These are phyloP conservation scores for Hyposoter dolosus DNA, from an alignment of 2,888 invertebrate genomes.

Conservation along the genomic window DNA sequence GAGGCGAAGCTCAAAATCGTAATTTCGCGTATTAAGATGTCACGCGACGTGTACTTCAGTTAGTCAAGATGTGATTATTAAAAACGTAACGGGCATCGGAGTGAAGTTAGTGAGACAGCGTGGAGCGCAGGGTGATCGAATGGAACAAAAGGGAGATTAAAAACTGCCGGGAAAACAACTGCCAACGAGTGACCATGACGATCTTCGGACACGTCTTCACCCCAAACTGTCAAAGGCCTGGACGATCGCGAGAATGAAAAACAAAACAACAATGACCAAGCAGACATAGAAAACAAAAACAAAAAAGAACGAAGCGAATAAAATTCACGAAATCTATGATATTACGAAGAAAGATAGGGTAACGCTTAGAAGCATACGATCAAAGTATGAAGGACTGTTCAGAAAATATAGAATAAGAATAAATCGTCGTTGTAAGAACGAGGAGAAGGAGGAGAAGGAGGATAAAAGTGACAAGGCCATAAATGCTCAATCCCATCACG, in stretches of 20 bases:
- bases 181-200: conserved; percentile 80
- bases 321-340: background rate
- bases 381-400: background rate
- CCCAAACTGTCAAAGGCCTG: conserved; percentile 78
- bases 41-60: conserved; percentile 77
- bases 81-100: conserved; percentile 82
- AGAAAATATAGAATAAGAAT: background rate
- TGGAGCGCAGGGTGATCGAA: conserved; percentile 41
- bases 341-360: background rate
- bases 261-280: conserved; percentile 24
- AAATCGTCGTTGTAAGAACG: background rate
- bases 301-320: background rate
- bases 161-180: conserved; percentile 77
- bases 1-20: background rate
- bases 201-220: conserved; percentile 79
- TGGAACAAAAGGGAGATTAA: conserved; percentile 37
- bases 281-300: background rate
- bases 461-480: conserved; percentile 74
- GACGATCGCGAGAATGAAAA: conserved; percentile 56
- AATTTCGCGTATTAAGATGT: background rate
- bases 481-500: conserved; percentile 82
- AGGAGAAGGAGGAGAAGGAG: conserved; percentile 21
- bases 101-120: conserved; percentile 54
- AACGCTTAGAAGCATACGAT: background rate
- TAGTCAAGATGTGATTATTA: conserved; percentile 87